These are phyloP conservation scores for Hyppa rectilinea DNA, from an alignment of 2,888 invertebrate species.

Conservation along the genomic window DNA sequence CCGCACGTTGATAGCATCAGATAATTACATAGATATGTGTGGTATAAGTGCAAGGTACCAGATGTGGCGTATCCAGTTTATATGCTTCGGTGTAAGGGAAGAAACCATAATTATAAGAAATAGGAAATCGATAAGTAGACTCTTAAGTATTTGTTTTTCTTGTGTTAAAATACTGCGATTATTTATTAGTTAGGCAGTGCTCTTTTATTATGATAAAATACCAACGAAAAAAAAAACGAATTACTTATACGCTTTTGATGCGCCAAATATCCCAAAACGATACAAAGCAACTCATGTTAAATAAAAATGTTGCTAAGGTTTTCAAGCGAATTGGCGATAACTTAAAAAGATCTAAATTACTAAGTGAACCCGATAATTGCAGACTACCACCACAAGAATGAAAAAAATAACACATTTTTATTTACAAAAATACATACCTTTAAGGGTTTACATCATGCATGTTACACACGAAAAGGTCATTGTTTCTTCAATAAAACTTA, in stretches of 20 bases:
- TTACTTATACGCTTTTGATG: not conserved
- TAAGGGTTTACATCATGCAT: conserved; percentile 39
- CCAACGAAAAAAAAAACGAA: no score
- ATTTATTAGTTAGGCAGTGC: not conserved
- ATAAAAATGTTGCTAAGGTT: not conserved
- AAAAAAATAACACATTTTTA: not conserved
- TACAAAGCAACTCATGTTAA: not conserved
- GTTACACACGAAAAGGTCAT: conserved; percentile 70
- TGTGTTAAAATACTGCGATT: not conserved
- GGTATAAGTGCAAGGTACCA: conserved; percentile 35
- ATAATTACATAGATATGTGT: conserved; percentile 5
- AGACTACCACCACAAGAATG: not conserved
- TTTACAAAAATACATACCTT: conserved; percentile 24
- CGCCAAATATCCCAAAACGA: not conserved
- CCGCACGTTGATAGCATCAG: not conserved
- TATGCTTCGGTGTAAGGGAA: conserved; percentile 24
- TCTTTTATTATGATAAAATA: not conserved
- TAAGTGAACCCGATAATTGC: not conserved
- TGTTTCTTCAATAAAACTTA: conserved; percentile 70
- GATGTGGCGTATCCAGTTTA: conserved; percentile 45
- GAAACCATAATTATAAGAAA: conserved; percentile 24
- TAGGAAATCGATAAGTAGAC: not conserved
- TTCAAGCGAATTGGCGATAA: not conserved
- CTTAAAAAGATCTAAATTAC: not conserved
- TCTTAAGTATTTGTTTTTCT: conserved; percentile 7